Conservation (phyloP, 2,888 invertebrate genomes). For the Sthenelais limicola region DNA sequence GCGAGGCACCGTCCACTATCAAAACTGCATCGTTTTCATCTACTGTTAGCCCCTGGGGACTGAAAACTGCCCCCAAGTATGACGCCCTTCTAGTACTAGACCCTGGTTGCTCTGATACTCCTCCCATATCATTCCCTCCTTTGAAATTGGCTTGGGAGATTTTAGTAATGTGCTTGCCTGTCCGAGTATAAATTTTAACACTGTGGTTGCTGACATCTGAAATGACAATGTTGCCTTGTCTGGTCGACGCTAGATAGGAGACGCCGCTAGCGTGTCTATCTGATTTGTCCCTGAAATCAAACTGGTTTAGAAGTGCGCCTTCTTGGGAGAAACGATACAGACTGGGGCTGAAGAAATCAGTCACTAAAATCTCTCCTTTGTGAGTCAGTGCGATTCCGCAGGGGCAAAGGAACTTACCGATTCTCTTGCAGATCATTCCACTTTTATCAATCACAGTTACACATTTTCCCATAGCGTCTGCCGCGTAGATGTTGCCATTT, state of each 20-base stretch:
- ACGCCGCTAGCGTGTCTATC: conserved; percentile 31
- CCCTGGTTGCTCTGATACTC: not conserved
- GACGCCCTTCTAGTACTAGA: no score
- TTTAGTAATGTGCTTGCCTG: not conserved
- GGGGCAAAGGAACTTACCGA: conserved; percentile 38
- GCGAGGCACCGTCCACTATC: not conserved
- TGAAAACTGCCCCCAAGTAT: not conserved
- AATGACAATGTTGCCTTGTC: conserved; percentile 1
- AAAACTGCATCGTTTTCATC: not conserved
- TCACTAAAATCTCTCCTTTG: conserved; percentile 16
- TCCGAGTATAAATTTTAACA: conserved; percentile 23
- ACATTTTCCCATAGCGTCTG: conserved; percentile 40
- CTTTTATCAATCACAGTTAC: conserved; percentile 7
- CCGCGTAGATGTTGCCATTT: conserved; percentile 24
- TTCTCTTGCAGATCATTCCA: conserved; percentile 1
- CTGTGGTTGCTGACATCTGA: conserved; percentile 38
- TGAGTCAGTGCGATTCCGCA: conserved; percentile 32
- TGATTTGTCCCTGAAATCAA: conserved; percentile 24
- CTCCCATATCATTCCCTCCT: no score
- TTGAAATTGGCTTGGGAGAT: conserved; percentile 12
- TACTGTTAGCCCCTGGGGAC: conserved; percentile 1
- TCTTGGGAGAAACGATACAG: not conserved
- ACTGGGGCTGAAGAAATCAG: conserved; percentile 37
- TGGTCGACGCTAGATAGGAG: not conserved
- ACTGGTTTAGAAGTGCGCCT: conserved; percentile 8